phyloP scores from a whole-genome alignment of 2,888 invertebrate genomes.

The Oligia latruncula region DNA sequence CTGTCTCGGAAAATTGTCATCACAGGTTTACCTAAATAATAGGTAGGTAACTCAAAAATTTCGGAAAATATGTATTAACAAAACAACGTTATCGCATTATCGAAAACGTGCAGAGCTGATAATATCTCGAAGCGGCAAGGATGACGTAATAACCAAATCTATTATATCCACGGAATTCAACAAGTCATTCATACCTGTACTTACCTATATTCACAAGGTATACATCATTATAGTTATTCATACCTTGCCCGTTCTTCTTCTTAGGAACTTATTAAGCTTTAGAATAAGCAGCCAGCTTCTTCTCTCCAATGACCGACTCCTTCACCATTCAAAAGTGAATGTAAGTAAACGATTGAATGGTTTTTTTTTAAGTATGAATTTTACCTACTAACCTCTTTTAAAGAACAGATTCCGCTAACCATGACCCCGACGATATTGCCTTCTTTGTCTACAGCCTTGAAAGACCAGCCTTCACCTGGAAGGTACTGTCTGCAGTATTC shows the following conservation, averaged over 20 bases:
- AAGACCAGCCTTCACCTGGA: conserved; percentile 89
- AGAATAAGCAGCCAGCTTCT: not conserved
- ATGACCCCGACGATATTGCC: conserved; percentile 91
- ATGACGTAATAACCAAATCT: not conserved
- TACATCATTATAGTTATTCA: not conserved
- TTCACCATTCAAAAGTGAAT: not conserved
- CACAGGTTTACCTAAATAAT: not conserved
- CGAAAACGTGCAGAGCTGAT: not conserved
- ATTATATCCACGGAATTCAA: not conserved
- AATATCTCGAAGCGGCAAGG: not conserved
- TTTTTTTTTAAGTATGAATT: not conserved
- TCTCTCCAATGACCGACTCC: not conserved
- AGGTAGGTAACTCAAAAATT: not conserved
- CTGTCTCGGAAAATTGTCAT: not conserved
- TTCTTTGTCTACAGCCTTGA: conserved; percentile 91
- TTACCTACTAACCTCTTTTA: conserved; percentile 75
- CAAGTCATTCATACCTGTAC: not conserved
- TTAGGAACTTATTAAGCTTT: not conserved
- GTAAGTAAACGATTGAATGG: not conserved
- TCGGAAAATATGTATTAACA: not conserved
- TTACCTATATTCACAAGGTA: too few relatives aligned
- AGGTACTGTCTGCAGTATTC: conserved; percentile 90
- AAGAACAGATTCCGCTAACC: conserved; percentile 85
- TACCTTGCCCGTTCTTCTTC: not conserved
- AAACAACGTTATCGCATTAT: not conserved